Conservation (phyloP, 2,113 vertebrate genomes). For the Rhea pennata region DNA sequence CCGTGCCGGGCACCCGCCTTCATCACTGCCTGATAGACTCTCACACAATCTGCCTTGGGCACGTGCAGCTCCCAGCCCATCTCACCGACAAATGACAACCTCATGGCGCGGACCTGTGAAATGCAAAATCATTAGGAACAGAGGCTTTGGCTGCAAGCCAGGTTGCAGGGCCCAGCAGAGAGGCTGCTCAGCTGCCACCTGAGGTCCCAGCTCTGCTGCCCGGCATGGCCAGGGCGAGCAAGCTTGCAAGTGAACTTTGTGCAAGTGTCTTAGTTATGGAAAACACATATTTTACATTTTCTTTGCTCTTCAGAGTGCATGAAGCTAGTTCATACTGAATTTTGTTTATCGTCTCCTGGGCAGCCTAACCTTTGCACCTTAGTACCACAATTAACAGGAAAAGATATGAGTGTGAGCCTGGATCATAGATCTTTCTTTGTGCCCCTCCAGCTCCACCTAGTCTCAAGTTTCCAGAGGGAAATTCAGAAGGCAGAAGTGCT, state of each 20-base stretch:
- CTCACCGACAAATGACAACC: slow-evolving; percentile 94
- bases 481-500: neutral
- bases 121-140: accelerated
- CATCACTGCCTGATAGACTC: slow-evolving; percentile 90
- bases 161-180: neutral
- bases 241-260: accelerated
- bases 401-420: neutral
- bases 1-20: slow-evolving; percentile 83
- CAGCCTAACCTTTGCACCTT: neutral
- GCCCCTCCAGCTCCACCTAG: too few species aligned
- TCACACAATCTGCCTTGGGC: slow-evolving; percentile 83
- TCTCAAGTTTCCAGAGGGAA: accelerated
- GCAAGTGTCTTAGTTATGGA: accelerated
- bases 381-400: neutral
- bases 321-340: neutral
- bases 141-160: neutral
- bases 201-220: neutral
- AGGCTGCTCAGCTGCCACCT: neutral
- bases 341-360: neutral
- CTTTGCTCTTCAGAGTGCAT: neutral
- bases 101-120: slow-evolving; percentile 89
- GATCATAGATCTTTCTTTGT: neutral
- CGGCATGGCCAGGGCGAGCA: accelerated
- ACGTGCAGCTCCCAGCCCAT: slow-evolving; percentile 97
- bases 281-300: neutral